Evolutionary conservation across 2,113 vertebrate genomes (phyloP).

Genomic region (Takifugu flavidus): DNA sequence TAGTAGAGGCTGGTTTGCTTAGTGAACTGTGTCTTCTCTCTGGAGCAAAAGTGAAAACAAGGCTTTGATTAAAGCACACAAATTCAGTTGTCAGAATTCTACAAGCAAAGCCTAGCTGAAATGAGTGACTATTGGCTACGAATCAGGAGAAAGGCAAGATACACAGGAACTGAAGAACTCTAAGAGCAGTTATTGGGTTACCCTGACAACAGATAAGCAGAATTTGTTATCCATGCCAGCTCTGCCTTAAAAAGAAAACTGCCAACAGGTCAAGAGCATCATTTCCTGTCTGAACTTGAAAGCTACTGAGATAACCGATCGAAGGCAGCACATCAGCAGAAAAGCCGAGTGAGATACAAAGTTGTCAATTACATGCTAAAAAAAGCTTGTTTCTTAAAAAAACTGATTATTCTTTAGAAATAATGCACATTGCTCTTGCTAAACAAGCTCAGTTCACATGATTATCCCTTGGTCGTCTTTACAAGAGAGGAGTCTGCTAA

Average conservation of each 20-base stretch:
- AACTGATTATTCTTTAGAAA: too few species aligned
- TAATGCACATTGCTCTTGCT: too few species aligned
- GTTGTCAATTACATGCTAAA: slow-evolving; percentile 22
- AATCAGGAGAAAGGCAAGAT: neutral
- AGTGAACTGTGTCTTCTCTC: slow-evolving; percentile 97
- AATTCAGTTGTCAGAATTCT: too few species aligned
- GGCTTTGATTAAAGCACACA: too few species aligned
- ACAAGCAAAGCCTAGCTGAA: neutral
- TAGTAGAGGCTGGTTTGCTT: slow-evolving; percentile 82
- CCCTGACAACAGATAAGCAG: slow-evolving; percentile 35
- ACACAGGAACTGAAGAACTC: slow-evolving; percentile 7
- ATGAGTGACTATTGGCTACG: neutral
- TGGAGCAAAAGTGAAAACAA: slow-evolving; percentile 23
- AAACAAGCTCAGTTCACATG: too few species aligned
- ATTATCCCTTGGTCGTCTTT: too few species aligned
- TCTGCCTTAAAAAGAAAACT: slow-evolving; percentile 55
- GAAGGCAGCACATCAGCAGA: slow-evolving; percentile 41
- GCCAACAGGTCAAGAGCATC: slow-evolving; percentile 54
- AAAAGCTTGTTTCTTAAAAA: slow-evolving; percentile 13
- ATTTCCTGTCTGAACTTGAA: slow-evolving; percentile 47
- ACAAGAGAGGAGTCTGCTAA: slow-evolving; percentile 7
- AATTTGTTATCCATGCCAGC: slow-evolving; percentile 54
- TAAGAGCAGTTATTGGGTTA: slow-evolving; percentile 20
- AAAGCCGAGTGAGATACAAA: slow-evolving; percentile 21
- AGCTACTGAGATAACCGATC: slow-evolving; percentile 42